A percentile compares a stretch with the other conserved stretches of the same genome.
phyloP scores from a whole-genome alignment of 1,140 invertebrate species.

The Wasmannia auropunctata region DNA sequence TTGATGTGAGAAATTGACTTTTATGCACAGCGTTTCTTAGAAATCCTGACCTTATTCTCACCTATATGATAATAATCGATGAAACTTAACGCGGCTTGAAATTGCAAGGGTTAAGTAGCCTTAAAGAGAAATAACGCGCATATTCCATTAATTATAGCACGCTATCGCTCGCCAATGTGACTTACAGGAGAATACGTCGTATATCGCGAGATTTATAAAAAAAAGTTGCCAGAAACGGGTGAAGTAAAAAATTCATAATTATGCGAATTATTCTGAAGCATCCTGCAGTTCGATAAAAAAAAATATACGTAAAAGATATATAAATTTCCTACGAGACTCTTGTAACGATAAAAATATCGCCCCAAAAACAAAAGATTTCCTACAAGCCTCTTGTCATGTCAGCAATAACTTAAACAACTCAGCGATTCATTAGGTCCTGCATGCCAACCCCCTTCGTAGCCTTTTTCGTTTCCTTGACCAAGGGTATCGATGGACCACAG shows the following conservation, averaged over 20 bases:
- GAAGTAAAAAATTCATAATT: background rate
- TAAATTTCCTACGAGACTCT: background rate
- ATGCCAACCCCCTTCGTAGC: background rate
- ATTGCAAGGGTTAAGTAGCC: constrained; percentile 45
- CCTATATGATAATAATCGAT: constrained; percentile 44
- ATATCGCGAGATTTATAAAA: background rate
- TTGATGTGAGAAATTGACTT: constrained; percentile 30
- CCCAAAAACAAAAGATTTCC: background rate
- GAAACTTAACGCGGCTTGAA: constrained; percentile 49
- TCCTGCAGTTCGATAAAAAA: constrained; percentile 2
- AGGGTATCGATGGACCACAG: background rate
- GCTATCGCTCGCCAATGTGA: background rate
- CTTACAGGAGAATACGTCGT: background rate
- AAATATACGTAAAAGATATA: background rate
- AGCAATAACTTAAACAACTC: background rate
- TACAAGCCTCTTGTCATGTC: background rate
- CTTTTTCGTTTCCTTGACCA: background rate
- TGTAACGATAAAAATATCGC: background rate
- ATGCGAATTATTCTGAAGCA: background rate
- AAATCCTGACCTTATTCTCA: constrained; percentile 34
- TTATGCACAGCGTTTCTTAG: constrained; percentile 13
- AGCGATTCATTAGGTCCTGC: background rate
- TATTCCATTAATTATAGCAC: constrained; percentile 39
- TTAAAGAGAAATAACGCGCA: constrained; percentile 45
- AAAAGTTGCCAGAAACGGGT: background rate